These are phyloP conservation scores for Arbacia lixula DNA, from an alignment of 53 echinoderm and acorn worm species.

Conservation along the genomic window DNA sequence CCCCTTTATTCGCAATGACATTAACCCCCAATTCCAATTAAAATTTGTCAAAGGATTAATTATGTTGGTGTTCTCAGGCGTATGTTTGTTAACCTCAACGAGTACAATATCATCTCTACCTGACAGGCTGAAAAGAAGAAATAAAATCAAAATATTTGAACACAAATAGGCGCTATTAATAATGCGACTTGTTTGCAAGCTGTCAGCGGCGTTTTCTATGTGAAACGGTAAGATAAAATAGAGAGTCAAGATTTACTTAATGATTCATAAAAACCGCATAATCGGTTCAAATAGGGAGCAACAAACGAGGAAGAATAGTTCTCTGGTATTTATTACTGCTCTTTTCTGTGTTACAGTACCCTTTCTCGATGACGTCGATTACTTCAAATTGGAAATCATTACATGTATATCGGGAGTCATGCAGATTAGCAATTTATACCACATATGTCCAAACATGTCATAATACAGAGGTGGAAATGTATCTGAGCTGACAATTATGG, in stretches of 20 bases:
- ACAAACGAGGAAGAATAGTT: background rate
- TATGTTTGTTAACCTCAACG: background rate
- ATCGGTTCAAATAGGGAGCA: background rate
- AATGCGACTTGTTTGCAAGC: conserved; percentile 36
- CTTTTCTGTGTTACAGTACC: background rate
- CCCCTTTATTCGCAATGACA: too few relatives aligned
- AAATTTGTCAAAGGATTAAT: conserved; percentile 29
- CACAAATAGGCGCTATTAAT: conserved; percentile 31
- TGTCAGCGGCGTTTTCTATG: background rate
- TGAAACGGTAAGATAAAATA: conserved; percentile 7
- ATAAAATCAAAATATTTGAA: conserved; percentile 20
- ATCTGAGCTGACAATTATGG: too few relatives aligned
- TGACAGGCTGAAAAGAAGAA: background rate
- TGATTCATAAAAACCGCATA: conserved; percentile 53
- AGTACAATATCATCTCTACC: conserved; percentile 11
- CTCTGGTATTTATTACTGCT: background rate
- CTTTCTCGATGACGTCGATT: too few relatives aligned
- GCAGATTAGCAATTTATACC: too few relatives aligned
- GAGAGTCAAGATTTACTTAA: conserved; percentile 38
- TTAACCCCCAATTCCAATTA: too few relatives aligned
- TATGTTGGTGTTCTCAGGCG: background rate
- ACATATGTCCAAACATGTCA: too few relatives aligned
- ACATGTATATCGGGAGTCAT: too few relatives aligned
- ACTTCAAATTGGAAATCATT: too few relatives aligned
- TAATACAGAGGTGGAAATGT: too few relatives aligned